Conservation (phyloP, 2,888 invertebrate species). For the Drosophila robusta region DNA sequence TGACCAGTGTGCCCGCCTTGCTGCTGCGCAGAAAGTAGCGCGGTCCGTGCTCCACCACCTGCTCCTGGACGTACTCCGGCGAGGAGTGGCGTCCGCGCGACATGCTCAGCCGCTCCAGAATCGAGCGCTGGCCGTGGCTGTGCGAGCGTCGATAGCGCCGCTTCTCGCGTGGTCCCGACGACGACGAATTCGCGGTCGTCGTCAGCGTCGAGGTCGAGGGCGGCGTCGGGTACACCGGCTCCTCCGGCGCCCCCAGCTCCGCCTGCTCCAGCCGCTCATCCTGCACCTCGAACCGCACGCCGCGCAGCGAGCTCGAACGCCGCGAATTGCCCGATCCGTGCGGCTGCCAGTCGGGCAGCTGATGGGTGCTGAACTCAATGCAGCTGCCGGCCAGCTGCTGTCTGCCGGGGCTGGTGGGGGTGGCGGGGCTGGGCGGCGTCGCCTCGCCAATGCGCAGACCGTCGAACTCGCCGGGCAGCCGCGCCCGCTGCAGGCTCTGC, state of each 20-base stretch:
- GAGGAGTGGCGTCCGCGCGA: slow-evolving; percentile 83
- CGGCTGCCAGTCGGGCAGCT: slow-evolving; percentile 63
- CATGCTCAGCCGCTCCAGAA: slow-evolving; percentile 83
- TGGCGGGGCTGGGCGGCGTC: neutral
- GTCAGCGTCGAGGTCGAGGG: slow-evolving; percentile 74
- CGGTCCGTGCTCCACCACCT: slow-evolving; percentile 62
- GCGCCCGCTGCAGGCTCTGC: slow-evolving; percentile 60
- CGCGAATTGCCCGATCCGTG: slow-evolving; percentile 48
- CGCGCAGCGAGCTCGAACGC: slow-evolving; percentile 78
- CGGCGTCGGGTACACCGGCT: slow-evolving; percentile 61
- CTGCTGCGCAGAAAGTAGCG: slow-evolving; percentile 86
- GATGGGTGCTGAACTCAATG: slow-evolving; percentile 69
- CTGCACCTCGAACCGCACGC: slow-evolving; percentile 78
- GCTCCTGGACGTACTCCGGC: slow-evolving; percentile 78
- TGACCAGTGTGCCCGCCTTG: slow-evolving; percentile 86
- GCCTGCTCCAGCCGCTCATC: neutral
- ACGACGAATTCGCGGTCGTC: slow-evolving; percentile 72
- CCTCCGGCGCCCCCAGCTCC: slow-evolving; percentile 10
- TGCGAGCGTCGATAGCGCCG: slow-evolving; percentile 83
- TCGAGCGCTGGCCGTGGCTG: slow-evolving; percentile 76
- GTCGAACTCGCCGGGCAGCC: slow-evolving; percentile 66
- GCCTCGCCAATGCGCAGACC: slow-evolving; percentile 76
- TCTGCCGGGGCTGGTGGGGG: neutral
- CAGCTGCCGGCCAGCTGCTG: slow-evolving; percentile 53
- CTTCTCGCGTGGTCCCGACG: slow-evolving; percentile 79